Evolutionary conservation across 2,797 vertebrate species (phyloP).

Genomic region (Parambassis ranga): DNA sequence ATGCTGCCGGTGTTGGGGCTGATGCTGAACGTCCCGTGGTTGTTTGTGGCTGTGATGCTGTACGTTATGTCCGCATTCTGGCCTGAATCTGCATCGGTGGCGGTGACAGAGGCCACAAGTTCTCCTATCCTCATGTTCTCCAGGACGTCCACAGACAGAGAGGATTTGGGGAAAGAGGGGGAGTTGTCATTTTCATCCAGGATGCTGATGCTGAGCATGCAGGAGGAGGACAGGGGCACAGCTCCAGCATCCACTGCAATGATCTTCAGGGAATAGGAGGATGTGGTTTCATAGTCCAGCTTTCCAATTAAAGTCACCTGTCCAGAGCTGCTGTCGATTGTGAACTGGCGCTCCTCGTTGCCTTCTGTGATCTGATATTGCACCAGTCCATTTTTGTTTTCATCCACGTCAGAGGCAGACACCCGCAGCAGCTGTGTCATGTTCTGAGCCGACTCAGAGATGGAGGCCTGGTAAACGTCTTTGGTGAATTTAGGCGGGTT

Average conservation of each 20-base stretch:
- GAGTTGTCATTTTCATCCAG: constrained; percentile 97
- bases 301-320: constrained; percentile 91
- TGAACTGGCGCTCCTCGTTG: constrained; percentile 92
- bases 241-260: constrained; percentile 89
- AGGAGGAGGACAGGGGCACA: constrained; percentile 87
- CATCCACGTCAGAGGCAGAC: constrained; percentile 95
- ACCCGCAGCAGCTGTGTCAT: constrained; percentile 92
- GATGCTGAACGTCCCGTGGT: constrained; percentile 96
- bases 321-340: constrained; percentile 86
- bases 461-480: constrained; percentile 95
- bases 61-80: constrained; percentile 95
- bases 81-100: constrained; percentile 91
- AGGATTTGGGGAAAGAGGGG: constrained; percentile 91
- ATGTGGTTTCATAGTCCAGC: constrained; percentile 91
- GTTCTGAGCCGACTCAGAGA: constrained; percentile 92
- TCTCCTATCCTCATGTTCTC: constrained; percentile 98
- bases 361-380: constrained; percentile 88
- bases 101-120: constrained; percentile 93
- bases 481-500: constrained; percentile 94
- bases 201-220: constrained; percentile 89
- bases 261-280: constrained; percentile 89
- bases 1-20: constrained; percentile 97
- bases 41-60: constrained; percentile 91
- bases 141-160: constrained; percentile 88
- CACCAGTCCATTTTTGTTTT: constrained; percentile 91